A percentile compares a stretch with the other conserved stretches of the same genome.
Conservation (phyloP, 2,113 vertebrate genomes). For the Corynorhinus townsendii region DNA sequence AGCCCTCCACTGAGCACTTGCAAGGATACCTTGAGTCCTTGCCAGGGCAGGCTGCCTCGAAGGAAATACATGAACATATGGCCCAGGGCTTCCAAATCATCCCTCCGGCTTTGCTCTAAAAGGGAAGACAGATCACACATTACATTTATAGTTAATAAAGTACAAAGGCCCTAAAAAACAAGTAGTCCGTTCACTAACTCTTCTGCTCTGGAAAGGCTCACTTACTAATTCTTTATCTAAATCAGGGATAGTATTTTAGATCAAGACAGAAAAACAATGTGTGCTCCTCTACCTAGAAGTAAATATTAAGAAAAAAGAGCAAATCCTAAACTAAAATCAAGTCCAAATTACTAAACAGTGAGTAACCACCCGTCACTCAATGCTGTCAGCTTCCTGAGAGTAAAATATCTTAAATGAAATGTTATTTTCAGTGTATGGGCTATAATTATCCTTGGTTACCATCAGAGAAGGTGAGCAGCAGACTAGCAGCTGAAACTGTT, state of each 20-base stretch:
- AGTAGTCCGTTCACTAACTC: slow-evolving; percentile 10
- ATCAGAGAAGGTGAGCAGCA: background rate
- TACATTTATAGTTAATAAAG: slow-evolving; percentile 63
- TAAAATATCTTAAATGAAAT: background rate
- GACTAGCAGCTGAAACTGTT: background rate
- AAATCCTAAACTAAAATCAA: slow-evolving; percentile 48
- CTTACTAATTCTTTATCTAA: slow-evolving; percentile 24
- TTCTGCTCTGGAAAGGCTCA: slow-evolving; percentile 9
- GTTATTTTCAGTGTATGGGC: background rate
- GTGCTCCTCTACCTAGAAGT: slow-evolving; percentile 3
- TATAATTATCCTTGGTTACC: background rate
- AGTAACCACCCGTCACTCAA: background rate
- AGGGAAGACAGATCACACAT: slow-evolving; percentile 70
- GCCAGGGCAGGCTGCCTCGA: slow-evolving; percentile 98
- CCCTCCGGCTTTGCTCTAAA: slow-evolving; percentile 96
- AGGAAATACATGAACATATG: slow-evolving; percentile 99
- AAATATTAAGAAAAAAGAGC: slow-evolving; percentile 34
- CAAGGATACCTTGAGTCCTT: slow-evolving; percentile 94
- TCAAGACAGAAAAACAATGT: slow-evolving; percentile 18
- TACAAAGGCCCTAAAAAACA: slow-evolving; percentile 40
- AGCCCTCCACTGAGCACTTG: slow-evolving; percentile 39
- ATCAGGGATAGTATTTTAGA: slow-evolving; percentile 17
- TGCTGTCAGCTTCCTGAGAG: background rate
- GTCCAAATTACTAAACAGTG: background rate
- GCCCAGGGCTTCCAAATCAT: slow-evolving; percentile 98